Conservation (phyloP, 2,113 vertebrate genomes). For the Eonycteris spelaea region DNA sequence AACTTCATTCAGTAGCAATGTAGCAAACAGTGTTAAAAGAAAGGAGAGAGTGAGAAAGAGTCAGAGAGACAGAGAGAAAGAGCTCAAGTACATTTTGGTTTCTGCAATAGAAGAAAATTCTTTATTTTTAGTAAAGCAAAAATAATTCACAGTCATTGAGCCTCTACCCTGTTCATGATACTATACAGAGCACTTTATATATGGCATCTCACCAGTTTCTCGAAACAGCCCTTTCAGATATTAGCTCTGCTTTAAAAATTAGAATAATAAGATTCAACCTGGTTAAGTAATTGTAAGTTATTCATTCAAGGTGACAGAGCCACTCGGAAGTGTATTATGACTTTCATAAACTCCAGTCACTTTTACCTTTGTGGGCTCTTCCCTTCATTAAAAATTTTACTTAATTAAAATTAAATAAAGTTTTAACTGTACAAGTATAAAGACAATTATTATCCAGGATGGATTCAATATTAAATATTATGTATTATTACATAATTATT, state of each 20-base stretch:
- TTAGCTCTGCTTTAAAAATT: not conserved
- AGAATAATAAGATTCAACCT: not conserved
- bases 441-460: not conserved
- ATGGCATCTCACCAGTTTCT: not conserved
- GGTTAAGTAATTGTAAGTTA: not conserved
- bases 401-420: not conserved
- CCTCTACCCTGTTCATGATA: not conserved
- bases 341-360: not conserved
- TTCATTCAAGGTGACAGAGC: not conserved
- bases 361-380: not conserved
- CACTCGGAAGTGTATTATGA: not conserved
- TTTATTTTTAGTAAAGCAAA: slow-evolving; percentile 15
- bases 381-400: not conserved
- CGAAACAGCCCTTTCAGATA: not conserved
- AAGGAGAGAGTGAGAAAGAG: not conserved
- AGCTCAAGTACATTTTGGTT: not conserved
- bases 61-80: not conserved
- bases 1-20: not conserved
- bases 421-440: not conserved
- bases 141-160: not conserved
- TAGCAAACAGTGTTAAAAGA: not conserved
- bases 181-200: not conserved
- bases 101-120: not conserved
- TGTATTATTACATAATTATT: not conserved
- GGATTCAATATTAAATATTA: not conserved